Conservation (phyloP, 2,797 vertebrate species). For the Poecile montanus region DNA sequence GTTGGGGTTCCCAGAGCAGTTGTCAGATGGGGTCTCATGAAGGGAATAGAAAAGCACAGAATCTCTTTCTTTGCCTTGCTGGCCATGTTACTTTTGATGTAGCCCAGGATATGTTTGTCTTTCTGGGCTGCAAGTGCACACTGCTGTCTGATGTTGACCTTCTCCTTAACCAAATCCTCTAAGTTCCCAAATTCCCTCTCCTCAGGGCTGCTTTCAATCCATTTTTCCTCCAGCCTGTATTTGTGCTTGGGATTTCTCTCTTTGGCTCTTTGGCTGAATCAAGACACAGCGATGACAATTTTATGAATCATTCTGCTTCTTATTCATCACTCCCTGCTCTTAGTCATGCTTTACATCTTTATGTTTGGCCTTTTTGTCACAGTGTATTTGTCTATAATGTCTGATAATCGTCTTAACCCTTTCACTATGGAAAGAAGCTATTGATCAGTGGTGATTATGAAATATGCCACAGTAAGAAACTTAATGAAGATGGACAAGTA, state of each 20-base stretch:
- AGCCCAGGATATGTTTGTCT: background rate
- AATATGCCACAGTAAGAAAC: background rate
- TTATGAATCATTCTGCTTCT: background rate
- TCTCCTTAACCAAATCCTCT: background rate
- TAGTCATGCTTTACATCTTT: background rate
- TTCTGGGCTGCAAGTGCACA: background rate
- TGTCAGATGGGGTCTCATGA: background rate
- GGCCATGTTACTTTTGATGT: background rate
- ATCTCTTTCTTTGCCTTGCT: background rate
- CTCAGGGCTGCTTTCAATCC: background rate
- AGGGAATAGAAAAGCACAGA: background rate
- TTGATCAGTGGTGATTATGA: background rate
- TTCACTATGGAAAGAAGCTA: background rate
- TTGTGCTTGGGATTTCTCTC: background rate
- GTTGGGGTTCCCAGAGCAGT: background rate
- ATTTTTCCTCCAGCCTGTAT: background rate
- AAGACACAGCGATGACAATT: background rate
- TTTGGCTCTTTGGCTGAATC: background rate
- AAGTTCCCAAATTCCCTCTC: background rate
- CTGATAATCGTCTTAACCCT: background rate
- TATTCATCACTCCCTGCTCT: background rate
- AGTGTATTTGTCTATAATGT: background rate
- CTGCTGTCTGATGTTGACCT: background rate
- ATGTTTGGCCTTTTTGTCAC: background rate
- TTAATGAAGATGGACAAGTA: background rate